A percentile compares a stretch with the other conserved stretches of the same genome.
Evolutionary conservation across 2,797 vertebrate species (phyloP).

Genomic region (Sandelia bainsii): DNA sequence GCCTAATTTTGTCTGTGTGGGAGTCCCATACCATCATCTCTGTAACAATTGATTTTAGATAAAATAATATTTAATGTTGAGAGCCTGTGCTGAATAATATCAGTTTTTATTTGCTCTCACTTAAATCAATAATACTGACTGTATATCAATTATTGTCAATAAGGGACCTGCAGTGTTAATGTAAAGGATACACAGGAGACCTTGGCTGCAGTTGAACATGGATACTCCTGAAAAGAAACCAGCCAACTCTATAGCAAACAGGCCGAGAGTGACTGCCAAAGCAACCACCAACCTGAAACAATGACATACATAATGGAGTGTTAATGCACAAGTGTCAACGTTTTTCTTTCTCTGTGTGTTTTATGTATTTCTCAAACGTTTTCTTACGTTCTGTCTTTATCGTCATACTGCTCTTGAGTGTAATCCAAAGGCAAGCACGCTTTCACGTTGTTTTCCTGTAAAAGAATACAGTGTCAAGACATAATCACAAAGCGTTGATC

Average conservation of each 20-base stretch:
- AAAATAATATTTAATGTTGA: background rate
- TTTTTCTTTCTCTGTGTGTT: conserved; percentile 62
- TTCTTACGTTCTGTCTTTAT: conserved; percentile 86
- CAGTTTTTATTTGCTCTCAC: no score
- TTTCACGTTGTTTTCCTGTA: conserved; percentile 89
- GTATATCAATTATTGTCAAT: background rate
- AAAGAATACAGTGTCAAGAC: conserved; percentile 14
- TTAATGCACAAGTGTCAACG: background rate
- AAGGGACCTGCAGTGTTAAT: background rate
- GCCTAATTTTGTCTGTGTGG: background rate
- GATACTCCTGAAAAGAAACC: conserved; percentile 93
- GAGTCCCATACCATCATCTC: background rate
- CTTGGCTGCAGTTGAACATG: conserved; percentile 92
- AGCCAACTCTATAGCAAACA: conserved; percentile 88
- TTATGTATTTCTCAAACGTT: background rate
- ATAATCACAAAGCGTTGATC: no score
- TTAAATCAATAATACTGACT: background rate
- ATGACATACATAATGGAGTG: background rate
- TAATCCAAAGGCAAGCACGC: conserved; percentile 88
- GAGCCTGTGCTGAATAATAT: background rate
- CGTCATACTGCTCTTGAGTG: conserved; percentile 85
- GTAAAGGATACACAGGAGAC: conserved; percentile 92
- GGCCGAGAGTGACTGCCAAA: conserved; percentile 87
- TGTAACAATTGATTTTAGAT: background rate
- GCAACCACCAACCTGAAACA: conserved; percentile 87